Conservation (phyloP, 2,113 vertebrate species). For the Porphyrio hochstetteri region DNA sequence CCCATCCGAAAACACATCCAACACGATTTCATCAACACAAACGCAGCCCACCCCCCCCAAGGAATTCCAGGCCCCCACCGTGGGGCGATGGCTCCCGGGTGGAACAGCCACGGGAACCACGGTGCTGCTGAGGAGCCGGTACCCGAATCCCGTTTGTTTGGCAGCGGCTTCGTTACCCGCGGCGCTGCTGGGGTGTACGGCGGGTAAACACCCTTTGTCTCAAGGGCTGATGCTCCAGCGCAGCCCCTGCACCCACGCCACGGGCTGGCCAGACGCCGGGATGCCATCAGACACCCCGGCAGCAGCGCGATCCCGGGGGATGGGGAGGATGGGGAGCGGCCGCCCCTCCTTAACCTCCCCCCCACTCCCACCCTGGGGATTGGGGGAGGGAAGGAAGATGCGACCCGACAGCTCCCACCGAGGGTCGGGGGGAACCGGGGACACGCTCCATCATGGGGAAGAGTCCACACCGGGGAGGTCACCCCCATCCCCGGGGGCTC, state of each 20-base stretch:
- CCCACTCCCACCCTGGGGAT: too few species aligned
- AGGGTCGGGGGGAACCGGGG: too few species aligned
- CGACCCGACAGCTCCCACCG: neutral
- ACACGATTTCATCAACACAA: neutral
- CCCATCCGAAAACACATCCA: neutral
- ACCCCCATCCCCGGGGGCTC: neutral
- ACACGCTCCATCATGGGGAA: too few species aligned
- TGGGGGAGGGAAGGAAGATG: too few species aligned
- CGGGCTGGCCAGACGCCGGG: neutral
- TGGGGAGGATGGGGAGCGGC: neutral
- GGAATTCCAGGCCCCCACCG: rapidly evolving
- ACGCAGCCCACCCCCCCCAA: neutral
- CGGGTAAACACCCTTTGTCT: neutral
- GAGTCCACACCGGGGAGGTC: neutral
- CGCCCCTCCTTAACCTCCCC: neutral
- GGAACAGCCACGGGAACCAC: rapidly evolving
- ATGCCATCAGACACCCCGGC: neutral
- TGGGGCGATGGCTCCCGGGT: neutral
- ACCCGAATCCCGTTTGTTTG: neutral
- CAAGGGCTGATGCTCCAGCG: neutral
- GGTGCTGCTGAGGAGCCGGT: neutral
- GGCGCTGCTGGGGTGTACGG: too few species aligned
- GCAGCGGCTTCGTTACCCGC: neutral
- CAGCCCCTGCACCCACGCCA: neutral
- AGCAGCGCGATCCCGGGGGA: neutral